A percentile compares a stretch with the other conserved stretches of the same genome.
phyloP scores from a whole-genome alignment of 1,140 invertebrate species.

The Pectinophora gossypiella region DNA sequence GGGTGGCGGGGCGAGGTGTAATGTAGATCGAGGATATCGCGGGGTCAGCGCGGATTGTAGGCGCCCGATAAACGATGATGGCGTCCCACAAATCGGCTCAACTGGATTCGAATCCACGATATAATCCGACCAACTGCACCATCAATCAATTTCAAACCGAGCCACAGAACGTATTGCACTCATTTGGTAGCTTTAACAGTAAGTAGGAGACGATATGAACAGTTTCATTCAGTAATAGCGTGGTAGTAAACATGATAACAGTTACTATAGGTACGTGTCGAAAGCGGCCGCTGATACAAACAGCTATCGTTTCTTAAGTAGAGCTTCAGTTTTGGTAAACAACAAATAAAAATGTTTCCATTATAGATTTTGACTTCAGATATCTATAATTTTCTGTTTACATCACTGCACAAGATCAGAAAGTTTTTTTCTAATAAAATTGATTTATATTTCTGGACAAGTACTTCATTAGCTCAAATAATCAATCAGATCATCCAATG shows the following conservation, averaged over 20 bases:
- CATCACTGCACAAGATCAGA: too few relatives aligned
- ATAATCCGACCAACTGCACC: not conserved
- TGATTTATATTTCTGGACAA: too few relatives aligned
- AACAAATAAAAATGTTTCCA: not conserved
- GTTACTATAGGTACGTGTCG: conserved; percentile 28
- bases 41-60: conserved; percentile 71
- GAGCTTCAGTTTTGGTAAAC: not conserved
- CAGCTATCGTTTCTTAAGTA: conserved; percentile 23
- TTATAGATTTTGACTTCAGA: too few relatives aligned
- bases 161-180: not conserved
- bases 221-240: conserved; percentile 33
- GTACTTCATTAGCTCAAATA: too few relatives aligned
- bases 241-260: conserved; percentile 43
- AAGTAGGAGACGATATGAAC: conserved; percentile 6
- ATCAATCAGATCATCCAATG: too few relatives aligned
- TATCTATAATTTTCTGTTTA: too few relatives aligned
- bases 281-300: conserved; percentile 27
- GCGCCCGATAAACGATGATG: conserved; percentile 63
- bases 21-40: conserved; percentile 69
- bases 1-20: conserved; percentile 41
- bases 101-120: not conserved
- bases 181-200: not conserved
- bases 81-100: conserved; percentile 37
- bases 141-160: not conserved
- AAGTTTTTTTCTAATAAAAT: too few relatives aligned